These are phyloP conservation scores for Sigmodon hispidus DNA, from an alignment of 2,113 vertebrate species.

Conservation along the genomic window DNA sequence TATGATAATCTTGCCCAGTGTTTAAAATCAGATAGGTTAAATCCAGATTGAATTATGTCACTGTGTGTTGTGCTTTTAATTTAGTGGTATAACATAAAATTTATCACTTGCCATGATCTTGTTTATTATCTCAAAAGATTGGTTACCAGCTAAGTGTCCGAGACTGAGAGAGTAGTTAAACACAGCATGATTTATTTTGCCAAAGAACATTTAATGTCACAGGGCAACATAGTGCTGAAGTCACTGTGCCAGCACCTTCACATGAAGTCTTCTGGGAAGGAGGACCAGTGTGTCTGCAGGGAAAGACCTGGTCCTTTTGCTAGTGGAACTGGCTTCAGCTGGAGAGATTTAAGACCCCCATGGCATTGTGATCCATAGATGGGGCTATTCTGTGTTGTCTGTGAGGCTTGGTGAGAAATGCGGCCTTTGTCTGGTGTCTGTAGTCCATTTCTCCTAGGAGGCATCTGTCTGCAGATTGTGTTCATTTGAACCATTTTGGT, in stretches of 20 bases:
- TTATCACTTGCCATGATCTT: neutral
- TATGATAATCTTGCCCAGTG: neutral
- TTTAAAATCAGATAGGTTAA: conserved; percentile 5
- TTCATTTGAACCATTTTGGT: conserved; percentile 10
- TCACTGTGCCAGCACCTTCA: neutral
- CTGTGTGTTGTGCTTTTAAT: neutral
- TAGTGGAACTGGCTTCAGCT: conserved; percentile 44
- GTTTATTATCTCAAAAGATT: conserved; percentile 31
- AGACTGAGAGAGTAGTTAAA: neutral
- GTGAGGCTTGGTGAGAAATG: fast-evolving
- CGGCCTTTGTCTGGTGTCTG: neutral
- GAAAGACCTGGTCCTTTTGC: neutral
- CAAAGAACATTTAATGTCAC: neutral
- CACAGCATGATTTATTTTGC: neutral
- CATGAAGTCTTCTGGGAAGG: neutral
- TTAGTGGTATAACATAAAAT: neutral
- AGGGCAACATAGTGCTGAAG: neutral
- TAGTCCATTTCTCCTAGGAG: neutral
- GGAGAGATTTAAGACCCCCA: neutral
- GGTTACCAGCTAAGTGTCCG: neutral
- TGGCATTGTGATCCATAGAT: neutral
- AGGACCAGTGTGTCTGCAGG: neutral
- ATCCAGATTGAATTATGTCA: neutral
- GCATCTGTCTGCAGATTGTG: neutral
- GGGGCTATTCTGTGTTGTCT: neutral